Evolutionary conservation across 2,113 vertebrate species (phyloP).

Genomic region (Entomyzon cyanotis): DNA sequence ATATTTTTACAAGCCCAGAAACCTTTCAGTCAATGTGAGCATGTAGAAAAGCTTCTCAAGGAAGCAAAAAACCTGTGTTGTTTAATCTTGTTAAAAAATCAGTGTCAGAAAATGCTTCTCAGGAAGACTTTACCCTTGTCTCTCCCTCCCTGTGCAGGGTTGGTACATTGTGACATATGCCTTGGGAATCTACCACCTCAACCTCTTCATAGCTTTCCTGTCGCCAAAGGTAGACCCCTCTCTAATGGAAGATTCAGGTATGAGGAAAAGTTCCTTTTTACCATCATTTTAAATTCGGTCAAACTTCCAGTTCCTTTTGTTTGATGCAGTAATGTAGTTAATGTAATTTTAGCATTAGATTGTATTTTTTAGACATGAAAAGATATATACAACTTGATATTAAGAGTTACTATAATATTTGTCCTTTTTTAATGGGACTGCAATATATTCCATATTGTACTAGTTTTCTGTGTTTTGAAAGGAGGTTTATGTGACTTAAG

Average conservation of each 20-base stretch:
- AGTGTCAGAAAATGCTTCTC: not conserved
- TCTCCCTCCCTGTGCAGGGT: constrained; percentile 62
- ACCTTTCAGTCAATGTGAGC: not conserved
- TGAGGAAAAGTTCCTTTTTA: not conserved
- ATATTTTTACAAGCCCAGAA: not conserved
- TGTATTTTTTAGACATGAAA: not conserved
- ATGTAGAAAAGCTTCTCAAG: not conserved
- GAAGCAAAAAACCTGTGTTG: rapidly evolving
- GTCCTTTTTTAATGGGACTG: not conserved
- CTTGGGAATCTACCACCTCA: constrained; percentile 86
- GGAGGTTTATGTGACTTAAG: not conserved
- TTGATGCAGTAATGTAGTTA: not conserved
- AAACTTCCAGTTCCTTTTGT: not conserved
- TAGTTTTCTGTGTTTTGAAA: not conserved
- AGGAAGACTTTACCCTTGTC: not conserved
- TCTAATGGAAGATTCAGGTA: constrained; percentile 86
- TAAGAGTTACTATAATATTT: not conserved
- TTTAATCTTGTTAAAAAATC: not conserved
- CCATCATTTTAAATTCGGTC: not conserved
- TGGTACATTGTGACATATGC: constrained; percentile 88
- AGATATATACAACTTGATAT: not conserved
- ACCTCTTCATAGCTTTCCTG: constrained; percentile 86
- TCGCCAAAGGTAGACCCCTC: constrained; percentile 86
- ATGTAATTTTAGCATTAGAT: not conserved
- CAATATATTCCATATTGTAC: not conserved